Percentiles rank a stretch among this genome's conserved stretches.
phyloP scores from a whole-genome alignment of 2,113 vertebrate genomes.

The Gambusia affinis region DNA sequence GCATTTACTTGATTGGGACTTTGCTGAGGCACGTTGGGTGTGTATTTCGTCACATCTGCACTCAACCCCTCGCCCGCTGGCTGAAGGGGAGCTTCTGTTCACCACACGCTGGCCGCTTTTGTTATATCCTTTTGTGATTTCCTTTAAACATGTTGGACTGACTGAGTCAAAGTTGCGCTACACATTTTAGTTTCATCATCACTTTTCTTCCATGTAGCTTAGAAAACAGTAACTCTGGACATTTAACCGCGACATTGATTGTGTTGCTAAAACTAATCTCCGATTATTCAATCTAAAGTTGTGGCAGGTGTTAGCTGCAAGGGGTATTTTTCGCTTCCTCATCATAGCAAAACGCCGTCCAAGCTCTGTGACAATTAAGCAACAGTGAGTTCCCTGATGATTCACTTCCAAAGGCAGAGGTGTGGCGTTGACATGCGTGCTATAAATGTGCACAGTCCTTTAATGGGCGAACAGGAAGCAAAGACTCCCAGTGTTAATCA shows the following conservation, averaged over 20 bases:
- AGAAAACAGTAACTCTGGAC: not conserved
- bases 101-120: not conserved
- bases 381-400: constrained; percentile 44
- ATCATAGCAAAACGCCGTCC: not conserved
- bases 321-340: constrained; percentile 1
- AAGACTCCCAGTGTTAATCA: constrained; percentile 13
- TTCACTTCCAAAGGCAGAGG: constrained; percentile 42
- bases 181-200: not conserved
- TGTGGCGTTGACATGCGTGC: constrained; percentile 17
- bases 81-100: not conserved
- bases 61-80: too few species aligned
- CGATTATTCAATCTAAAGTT: not conserved
- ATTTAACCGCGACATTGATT: not conserved
- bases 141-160: not conserved
- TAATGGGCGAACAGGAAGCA: constrained; percentile 40
- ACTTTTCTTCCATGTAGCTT: not conserved
- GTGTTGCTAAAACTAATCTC: not conserved
- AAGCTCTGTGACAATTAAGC: constrained; percentile 28
- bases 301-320: not conserved
- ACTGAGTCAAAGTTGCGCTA: not conserved
- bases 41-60: too few species aligned
- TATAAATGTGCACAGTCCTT: constrained; percentile 15
- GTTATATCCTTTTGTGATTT: not conserved
- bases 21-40: too few species aligned
- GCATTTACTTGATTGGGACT: too few species aligned